Percentiles rank a stretch among this genome's conserved stretches.
Conservation (phyloP, 2,888 invertebrate genomes). For the Acanthosepion lycidas region DNA sequence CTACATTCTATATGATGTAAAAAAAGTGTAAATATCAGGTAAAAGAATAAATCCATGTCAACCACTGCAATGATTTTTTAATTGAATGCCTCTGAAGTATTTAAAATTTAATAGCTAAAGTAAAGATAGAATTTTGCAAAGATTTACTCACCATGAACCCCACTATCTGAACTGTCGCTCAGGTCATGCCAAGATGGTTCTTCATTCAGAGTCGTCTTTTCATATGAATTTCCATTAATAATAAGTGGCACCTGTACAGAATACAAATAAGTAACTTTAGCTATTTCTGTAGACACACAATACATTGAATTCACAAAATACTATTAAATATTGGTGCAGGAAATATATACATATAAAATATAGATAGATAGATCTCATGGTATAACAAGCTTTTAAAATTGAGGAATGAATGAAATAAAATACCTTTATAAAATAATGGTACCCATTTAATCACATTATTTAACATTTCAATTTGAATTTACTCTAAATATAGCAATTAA, state of each 20-base stretch:
- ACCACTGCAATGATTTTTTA: not conserved
- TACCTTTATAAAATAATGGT: too few species aligned
- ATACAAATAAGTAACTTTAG: not conserved
- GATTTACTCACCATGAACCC: constrained; percentile 41
- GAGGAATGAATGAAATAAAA: too few species aligned
- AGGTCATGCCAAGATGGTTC: constrained; percentile 41
- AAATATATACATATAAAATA: too few species aligned
- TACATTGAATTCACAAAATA: too few species aligned
- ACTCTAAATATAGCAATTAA: too few species aligned
- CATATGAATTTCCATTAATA: not conserved
- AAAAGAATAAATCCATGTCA: not conserved
- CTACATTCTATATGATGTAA: too few species aligned
- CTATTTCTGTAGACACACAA: not conserved
- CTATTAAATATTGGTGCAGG: too few species aligned
- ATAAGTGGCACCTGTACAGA: not conserved
- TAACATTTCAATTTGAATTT: too few species aligned
- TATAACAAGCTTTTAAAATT: too few species aligned
- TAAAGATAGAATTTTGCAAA: not conserved
- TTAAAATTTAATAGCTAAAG: not conserved
- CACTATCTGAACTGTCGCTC: constrained; percentile 43
- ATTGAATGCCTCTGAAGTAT: not conserved
- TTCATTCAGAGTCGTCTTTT: not conserved
- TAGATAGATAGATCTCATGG: too few species aligned
- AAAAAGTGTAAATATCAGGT: not conserved
- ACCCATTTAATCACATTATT: too few species aligned